phyloP scores from a whole-genome alignment of 2,888 invertebrate genomes.

The Spialia ferax region DNA sequence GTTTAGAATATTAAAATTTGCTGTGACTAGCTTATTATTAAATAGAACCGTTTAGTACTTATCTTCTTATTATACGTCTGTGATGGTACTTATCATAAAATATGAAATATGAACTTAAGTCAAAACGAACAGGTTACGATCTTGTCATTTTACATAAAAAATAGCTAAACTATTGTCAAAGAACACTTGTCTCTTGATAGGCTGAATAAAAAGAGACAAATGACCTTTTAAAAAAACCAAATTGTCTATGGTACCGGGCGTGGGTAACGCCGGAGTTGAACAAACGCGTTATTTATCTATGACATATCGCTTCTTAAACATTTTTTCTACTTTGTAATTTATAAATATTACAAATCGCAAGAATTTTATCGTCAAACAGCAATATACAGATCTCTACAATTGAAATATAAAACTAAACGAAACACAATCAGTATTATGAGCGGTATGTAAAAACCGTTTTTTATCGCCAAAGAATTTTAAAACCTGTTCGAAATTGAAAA shows the following conservation, averaged over 20 bases:
- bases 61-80: too few relatives aligned
- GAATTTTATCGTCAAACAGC: slow-evolving; percentile 5
- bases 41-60: too few relatives aligned
- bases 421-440: background rate
- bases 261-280: background rate
- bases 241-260: slow-evolving; percentile 2
- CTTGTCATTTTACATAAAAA: background rate
- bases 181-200: background rate
- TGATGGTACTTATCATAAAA: too few relatives aligned
- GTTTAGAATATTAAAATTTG: too few relatives aligned
- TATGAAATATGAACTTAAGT: too few relatives aligned
- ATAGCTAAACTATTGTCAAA: slow-evolving; percentile 4
- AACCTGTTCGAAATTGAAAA: slow-evolving; percentile 14
- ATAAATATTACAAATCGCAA: slow-evolving; percentile 1
- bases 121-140: too few relatives aligned
- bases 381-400: background rate
- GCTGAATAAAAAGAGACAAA: slow-evolving; percentile 11
- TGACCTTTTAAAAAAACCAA: background rate
- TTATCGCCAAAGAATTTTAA: slow-evolving; percentile 13
- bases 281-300: slow-evolving; percentile 10
- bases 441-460: slow-evolving; percentile 18
- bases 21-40: too few relatives aligned
- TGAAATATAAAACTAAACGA: background rate
- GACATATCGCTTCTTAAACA: slow-evolving; percentile 8
- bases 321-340: slow-evolving; percentile 9